Evolutionary conservation across 2,888 invertebrate genomes (phyloP).

Genomic region (Cantharis rustica): DNA sequence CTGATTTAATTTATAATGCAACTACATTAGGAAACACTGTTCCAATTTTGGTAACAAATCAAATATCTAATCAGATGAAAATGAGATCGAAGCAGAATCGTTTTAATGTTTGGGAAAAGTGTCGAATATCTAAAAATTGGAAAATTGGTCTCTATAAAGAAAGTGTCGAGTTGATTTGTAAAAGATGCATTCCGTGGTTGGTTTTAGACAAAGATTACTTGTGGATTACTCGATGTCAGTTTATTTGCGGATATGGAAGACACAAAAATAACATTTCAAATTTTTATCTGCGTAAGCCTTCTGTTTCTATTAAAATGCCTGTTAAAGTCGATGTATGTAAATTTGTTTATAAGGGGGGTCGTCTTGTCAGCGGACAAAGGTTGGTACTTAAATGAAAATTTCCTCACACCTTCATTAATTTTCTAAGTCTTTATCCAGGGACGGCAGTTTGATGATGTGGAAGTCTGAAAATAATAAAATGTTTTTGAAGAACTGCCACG

Average conservation of each 20-base stretch:
- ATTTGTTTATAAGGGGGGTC: slow-evolving; percentile 54
- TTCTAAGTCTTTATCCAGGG: slow-evolving; percentile 40
- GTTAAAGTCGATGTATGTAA: slow-evolving; percentile 54
- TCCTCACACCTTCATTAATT: not conserved
- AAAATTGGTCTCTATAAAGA: slow-evolving; percentile 59
- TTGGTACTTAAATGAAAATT: slow-evolving; percentile 35
- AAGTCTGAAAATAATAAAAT: slow-evolving; percentile 37
- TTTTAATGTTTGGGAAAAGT: slow-evolving; percentile 41
- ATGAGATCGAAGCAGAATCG: slow-evolving; percentile 29
- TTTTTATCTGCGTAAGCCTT: slow-evolving; percentile 32
- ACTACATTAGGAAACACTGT: slow-evolving; percentile 12
- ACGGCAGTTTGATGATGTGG: slow-evolving; percentile 55
- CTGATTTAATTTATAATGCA: slow-evolving; percentile 51
- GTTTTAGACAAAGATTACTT: slow-evolving; percentile 57
- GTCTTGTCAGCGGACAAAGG: slow-evolving; percentile 56
- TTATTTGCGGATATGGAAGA: slow-evolving; percentile 49
- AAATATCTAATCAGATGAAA: slow-evolving; percentile 26
- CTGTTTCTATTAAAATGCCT: slow-evolving; percentile 35
- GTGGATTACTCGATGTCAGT: slow-evolving; percentile 61
- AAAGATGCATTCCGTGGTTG: slow-evolving; percentile 62
- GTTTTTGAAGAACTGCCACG: slow-evolving; percentile 37
- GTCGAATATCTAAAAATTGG: slow-evolving; percentile 62
- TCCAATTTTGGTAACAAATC: slow-evolving; percentile 34
- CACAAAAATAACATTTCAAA: slow-evolving; percentile 32
- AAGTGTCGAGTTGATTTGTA: slow-evolving; percentile 53